Conservation (phyloP, 2,113 vertebrate species). For the Osmerus mordax region DNA sequence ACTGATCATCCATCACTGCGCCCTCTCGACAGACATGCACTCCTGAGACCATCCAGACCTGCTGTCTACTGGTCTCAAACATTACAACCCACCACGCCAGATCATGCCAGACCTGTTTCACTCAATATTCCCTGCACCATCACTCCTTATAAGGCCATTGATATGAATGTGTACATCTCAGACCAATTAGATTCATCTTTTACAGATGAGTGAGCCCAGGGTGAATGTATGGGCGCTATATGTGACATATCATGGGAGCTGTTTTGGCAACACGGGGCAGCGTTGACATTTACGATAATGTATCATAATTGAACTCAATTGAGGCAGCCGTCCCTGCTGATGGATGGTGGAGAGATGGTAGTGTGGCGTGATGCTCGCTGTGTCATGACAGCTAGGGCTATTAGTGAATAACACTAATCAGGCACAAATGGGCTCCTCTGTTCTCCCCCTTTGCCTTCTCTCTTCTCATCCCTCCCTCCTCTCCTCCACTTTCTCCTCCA, state of each 20-base stretch:
- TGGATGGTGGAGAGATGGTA: slow-evolving; percentile 4
- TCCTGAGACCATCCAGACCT: slow-evolving; percentile 2
- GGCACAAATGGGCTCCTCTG: not conserved
- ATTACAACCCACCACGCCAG: not conserved
- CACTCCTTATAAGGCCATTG: not conserved
- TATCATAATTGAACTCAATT: slow-evolving; percentile 31
- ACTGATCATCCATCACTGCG: slow-evolving; percentile 1
- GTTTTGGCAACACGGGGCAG: slow-evolving; percentile 13
- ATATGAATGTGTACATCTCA: slow-evolving; percentile 10
- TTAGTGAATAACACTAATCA: slow-evolving; percentile 16
- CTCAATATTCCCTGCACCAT: slow-evolving; percentile 18
- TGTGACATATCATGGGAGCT: slow-evolving; percentile 14
- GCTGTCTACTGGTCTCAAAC: slow-evolving; percentile 5
- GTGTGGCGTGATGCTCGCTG: not conserved
- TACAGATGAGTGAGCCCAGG: not conserved
- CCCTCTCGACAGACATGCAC: not conserved
- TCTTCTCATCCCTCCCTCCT: too few species aligned
- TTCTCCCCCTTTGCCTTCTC: too few species aligned
- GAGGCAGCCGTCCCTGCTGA: slow-evolving; percentile 19
- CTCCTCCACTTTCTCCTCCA: too few species aligned
- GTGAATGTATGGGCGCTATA: slow-evolving; percentile 1
- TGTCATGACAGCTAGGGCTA: slow-evolving; percentile 1
- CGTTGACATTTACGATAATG: slow-evolving; percentile 28
- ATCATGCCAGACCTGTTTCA: slow-evolving; percentile 16
- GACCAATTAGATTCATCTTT: slow-evolving; percentile 10